These are phyloP conservation scores for Tetramorium simillimum DNA, from an alignment of 1,140 invertebrate species.

Conservation along the genomic window DNA sequence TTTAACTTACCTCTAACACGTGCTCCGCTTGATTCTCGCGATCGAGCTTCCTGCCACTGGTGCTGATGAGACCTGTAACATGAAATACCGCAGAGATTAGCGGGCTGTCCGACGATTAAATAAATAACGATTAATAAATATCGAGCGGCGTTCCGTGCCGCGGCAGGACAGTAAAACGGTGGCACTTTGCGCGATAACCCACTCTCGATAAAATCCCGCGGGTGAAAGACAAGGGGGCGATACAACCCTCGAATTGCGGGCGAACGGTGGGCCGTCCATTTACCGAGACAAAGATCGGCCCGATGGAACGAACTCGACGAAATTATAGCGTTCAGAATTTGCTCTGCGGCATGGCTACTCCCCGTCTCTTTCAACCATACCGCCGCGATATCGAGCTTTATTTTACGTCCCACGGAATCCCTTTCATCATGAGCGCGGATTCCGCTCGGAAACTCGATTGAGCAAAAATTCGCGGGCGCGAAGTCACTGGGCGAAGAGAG, in stretches of 20 bases:
- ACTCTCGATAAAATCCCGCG: slow-evolving; percentile 9
- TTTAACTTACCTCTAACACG: slow-evolving; percentile 91
- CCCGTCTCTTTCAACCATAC: background rate
- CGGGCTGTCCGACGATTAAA: background rate
- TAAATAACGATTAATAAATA: slow-evolving; percentile 47
- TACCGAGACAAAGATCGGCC: slow-evolving; percentile 67
- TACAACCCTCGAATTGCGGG: slow-evolving; percentile 40
- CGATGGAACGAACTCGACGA: slow-evolving; percentile 32
- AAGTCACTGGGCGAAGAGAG: background rate
- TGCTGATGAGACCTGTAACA: slow-evolving; percentile 91
- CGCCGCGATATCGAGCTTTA: slow-evolving; percentile 37
- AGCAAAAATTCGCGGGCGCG: slow-evolving; percentile 38
- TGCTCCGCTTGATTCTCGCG: slow-evolving; percentile 94
- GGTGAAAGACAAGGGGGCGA: background rate
- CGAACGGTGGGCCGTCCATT: slow-evolving; percentile 57
- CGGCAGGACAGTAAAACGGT: slow-evolving; percentile 9
- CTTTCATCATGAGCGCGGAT: slow-evolving; percentile 48
- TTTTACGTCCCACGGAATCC: slow-evolving; percentile 41
- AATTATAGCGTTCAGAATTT: slow-evolving; percentile 69
- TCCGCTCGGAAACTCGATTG: slow-evolving; percentile 37
- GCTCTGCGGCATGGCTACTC: background rate
- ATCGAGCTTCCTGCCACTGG: slow-evolving; percentile 93
- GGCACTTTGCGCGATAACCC: background rate
- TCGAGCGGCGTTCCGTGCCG: background rate
- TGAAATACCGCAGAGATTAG: slow-evolving; percentile 61